phyloP scores from a whole-genome alignment of 2,113 vertebrate species.

The Scolopax mira region DNA sequence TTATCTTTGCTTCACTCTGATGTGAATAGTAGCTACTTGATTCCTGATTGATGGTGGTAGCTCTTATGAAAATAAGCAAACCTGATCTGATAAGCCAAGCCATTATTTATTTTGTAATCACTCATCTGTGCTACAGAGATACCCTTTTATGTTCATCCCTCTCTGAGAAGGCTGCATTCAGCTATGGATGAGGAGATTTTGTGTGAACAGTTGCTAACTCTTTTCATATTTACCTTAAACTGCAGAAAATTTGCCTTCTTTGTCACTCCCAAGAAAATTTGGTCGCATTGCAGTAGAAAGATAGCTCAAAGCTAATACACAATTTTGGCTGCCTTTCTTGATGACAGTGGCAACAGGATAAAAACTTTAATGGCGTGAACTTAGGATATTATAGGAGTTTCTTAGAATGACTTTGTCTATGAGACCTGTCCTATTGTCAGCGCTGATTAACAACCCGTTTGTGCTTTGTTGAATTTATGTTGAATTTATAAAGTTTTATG shows the following conservation, averaged over 20 bases:
- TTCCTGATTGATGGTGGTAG: slow-evolving; percentile 45
- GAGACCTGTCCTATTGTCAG: neutral
- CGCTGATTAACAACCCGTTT: neutral
- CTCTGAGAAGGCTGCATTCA: neutral
- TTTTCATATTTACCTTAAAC: neutral
- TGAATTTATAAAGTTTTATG: neutral
- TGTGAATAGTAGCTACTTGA: slow-evolving; percentile 28
- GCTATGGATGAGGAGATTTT: neutral
- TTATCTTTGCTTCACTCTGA: slow-evolving; percentile 35
- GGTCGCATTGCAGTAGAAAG: neutral
- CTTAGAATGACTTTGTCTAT: neutral
- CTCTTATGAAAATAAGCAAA: slow-evolving; percentile 44
- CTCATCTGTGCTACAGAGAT: neutral
- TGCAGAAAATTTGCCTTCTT: neutral
- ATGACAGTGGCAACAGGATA: neutral
- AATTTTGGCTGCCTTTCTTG: neutral
- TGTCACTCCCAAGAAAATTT: neutral
- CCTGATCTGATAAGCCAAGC: slow-evolving; percentile 20
- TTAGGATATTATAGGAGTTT: neutral
- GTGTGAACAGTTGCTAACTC: neutral
- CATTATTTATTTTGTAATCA: slow-evolving; percentile 28
- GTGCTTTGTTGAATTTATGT: neutral
- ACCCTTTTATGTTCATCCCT: neutral
- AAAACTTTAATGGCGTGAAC: neutral
- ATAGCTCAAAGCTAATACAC: neutral